phyloP scores from a whole-genome alignment of 2,113 vertebrate species.

The mouse (Mus musculus) region GRCm39 chr4:149915501-149916000 shows the following conservation, averaged over 20 bases:
- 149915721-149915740: background rate
- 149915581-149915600: background rate
- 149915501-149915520: background rate
- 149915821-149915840: background rate
- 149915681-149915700: background rate
- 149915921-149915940: background rate
- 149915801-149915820: background rate
- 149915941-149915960: background rate
- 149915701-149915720: background rate
- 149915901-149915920: background rate
- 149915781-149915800: too few relatives aligned
- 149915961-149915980: background rate
- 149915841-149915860: background rate
- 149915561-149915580: rapidly evolving
- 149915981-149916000: background rate
- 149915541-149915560: background rate
- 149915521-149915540: rapidly evolving
- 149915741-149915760: background rate
- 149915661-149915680: background rate
- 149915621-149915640: background rate
- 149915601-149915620: rapidly evolving
- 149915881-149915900: background rate
- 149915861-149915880: background rate
- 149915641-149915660: background rate
- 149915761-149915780: background rate